These are phyloP conservation scores for Sturnus vulgaris DNA, from an alignment of 2,113 vertebrate species.

Conservation along the genomic window DNA sequence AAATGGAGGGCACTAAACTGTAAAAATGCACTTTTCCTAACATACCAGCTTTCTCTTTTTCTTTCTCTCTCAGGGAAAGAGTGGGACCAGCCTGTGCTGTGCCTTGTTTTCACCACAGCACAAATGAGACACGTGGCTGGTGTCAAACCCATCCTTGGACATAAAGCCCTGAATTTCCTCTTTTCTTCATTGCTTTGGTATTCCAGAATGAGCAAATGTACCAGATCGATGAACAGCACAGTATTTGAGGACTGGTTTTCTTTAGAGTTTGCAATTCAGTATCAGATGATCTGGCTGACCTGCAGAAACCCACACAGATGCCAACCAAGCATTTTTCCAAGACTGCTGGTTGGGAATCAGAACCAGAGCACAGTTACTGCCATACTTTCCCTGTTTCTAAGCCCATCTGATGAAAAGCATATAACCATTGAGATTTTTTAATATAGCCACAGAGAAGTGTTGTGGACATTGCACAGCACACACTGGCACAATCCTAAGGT, in stretches of 20 bases:
- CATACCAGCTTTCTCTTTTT: not conserved
- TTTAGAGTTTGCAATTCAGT: not conserved
- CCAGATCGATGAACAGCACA: not conserved
- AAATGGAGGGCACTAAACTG: not conserved
- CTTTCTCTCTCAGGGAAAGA: not conserved
- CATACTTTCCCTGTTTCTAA: not conserved
- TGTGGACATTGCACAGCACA: not conserved
- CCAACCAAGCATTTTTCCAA: not conserved
- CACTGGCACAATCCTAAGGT: not conserved
- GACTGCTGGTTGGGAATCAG: not conserved
- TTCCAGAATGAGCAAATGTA: not conserved
- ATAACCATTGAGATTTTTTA: not conserved
- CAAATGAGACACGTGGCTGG: accelerated
- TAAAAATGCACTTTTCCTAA: not conserved
- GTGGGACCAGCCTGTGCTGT: not conserved
- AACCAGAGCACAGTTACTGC: not conserved
- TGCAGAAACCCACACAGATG: not conserved
- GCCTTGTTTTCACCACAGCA: not conserved
- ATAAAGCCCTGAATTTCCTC: not conserved
- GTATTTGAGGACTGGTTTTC: not conserved
- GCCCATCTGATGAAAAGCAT: not conserved
- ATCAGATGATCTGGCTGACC: not conserved
- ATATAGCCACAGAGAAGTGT: not conserved
- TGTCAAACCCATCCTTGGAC: not conserved
- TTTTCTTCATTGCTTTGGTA: not conserved